Base-by-base conservation (phyloP, 2,888 invertebrate genomes). In the Hirtodrosophila confusa region DNA sequence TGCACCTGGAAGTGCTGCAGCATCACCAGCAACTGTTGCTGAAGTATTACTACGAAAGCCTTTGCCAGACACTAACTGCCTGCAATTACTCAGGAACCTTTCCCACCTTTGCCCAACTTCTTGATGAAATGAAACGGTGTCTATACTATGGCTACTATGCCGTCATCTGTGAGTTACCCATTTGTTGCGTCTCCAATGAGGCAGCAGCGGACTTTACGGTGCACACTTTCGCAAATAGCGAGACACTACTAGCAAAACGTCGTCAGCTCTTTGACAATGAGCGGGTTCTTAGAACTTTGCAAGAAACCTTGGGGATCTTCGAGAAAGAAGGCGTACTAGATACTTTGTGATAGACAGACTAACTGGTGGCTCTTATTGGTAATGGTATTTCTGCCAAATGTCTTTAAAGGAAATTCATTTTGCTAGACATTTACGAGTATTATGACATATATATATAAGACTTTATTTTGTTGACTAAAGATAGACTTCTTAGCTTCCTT, bases 111-210 rank as follows among this genome's bases (percentile, higher is more conserved):
- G 71, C 74, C 3, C 56, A 72, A n/a, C 53, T 91, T 0, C 23
- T 71, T 10, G 48, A 48, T 0, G 91, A 91, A 66, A 73, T 91
- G 36, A 43, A 73, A 3, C 74, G 78, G 10, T 78, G 85, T 9
- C 80, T 88, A 12, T 75, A 80, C 24, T 89, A 84, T 51, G 89
- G 79, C 0, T 88, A 90, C 23, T 88, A 90, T 70, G 73, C 78
- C 0, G 73, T 69, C 0, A 73, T 75, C 8, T 89, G 88, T 12
- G 82, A 89, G 39, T 55, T 91, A n/a, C 90, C 90, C 6, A 63
- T 88, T 6, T 72, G 89, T 3, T 76, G 86, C 7, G 85, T 86
- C 57, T 73, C 85, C 8, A 79, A 79, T 24, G 69, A 69, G 3
- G 66, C 68, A 0, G 78, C 82, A 0, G 47, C 45, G 9, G 86